Conservation (phyloP, 1,140 invertebrate genomes). For the Apis cerana region DNA sequence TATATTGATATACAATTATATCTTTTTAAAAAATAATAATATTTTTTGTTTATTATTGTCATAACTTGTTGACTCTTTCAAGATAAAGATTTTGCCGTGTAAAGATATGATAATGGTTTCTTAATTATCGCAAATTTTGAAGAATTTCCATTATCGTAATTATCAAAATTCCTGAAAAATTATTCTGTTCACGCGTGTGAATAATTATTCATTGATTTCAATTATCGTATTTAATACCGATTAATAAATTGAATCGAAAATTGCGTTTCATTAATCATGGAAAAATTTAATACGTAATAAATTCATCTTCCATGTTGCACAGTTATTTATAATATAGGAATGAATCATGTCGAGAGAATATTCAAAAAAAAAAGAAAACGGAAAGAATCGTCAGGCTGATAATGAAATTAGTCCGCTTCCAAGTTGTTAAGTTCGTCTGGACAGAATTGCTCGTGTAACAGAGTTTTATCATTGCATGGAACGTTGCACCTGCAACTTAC, state of each 20-base stretch:
- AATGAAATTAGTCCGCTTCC: slow-evolving; percentile 7
- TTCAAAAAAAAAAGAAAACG: background rate
- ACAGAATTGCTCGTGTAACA: slow-evolving; percentile 32
- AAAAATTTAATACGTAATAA: too few species aligned
- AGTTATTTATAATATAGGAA: too few species aligned
- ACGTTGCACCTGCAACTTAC: slow-evolving; percentile 48
- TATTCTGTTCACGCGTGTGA: background rate
- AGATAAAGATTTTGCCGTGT: too few species aligned
- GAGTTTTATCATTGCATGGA: slow-evolving; percentile 23
- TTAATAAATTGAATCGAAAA: background rate
- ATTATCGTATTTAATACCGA: background rate
- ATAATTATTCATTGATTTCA: background rate
- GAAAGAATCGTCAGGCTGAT: background rate
- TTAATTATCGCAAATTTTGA: background rate
- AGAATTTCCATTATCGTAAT: background rate
- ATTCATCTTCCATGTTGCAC: background rate
- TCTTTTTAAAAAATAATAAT: background rate
- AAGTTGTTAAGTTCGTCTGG: background rate
- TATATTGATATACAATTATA: background rate
- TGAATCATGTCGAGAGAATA: too few species aligned
- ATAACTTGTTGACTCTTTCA: background rate
- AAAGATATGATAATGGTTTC: background rate
- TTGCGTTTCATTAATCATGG: background rate
- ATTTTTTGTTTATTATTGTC: background rate
- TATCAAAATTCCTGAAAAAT: background rate